These are phyloP conservation scores for Ctenochaetus hawaiiensis DNA, from an alignment of 2,797 vertebrate species.

Conservation along the genomic window DNA sequence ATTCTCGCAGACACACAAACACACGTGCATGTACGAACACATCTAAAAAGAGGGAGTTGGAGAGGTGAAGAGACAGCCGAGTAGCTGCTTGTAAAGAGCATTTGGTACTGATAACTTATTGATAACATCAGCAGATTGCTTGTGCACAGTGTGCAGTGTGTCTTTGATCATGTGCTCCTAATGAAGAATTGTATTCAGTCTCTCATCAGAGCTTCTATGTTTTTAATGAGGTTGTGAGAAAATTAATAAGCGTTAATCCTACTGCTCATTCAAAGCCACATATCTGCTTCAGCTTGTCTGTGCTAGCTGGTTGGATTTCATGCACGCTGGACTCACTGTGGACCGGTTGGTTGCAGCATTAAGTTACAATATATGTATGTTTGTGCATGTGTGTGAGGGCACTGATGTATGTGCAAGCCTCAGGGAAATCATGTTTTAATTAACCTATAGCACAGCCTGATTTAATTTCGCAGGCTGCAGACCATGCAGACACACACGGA, in stretches of 20 bases:
- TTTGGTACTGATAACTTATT: conserved; percentile 50
- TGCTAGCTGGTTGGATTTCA: conserved; percentile 19
- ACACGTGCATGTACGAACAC: conserved; percentile 21
- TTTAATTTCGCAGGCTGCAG: conserved; percentile 78
- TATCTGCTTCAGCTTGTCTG: conserved; percentile 29
- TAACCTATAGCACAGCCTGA: conserved; percentile 76
- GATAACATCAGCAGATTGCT: conserved; percentile 47
- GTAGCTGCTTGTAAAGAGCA: conserved; percentile 39
- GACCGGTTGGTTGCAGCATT: conserved; percentile 23
- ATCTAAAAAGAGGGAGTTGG: background rate
- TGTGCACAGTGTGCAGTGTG: background rate
- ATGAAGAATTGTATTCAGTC: conserved; percentile 42
- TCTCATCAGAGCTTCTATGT: conserved; percentile 31
- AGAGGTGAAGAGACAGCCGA: conserved; percentile 35
- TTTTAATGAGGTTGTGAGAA: conserved; percentile 57
- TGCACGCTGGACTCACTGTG: background rate
- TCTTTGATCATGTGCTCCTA: conserved; percentile 44
- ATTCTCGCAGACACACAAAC: conserved; percentile 4
- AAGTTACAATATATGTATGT: conserved; percentile 20
- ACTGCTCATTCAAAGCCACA: conserved; percentile 30
- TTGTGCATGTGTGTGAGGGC: conserved; percentile 44
- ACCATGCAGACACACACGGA: conserved; percentile 44
- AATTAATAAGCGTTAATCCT: conserved; percentile 66
- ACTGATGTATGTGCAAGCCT: conserved; percentile 62
- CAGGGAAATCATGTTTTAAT: conserved; percentile 79